phyloP scores from a whole-genome alignment of 2,888 invertebrate species.

The Hypercompe scribonia region DNA sequence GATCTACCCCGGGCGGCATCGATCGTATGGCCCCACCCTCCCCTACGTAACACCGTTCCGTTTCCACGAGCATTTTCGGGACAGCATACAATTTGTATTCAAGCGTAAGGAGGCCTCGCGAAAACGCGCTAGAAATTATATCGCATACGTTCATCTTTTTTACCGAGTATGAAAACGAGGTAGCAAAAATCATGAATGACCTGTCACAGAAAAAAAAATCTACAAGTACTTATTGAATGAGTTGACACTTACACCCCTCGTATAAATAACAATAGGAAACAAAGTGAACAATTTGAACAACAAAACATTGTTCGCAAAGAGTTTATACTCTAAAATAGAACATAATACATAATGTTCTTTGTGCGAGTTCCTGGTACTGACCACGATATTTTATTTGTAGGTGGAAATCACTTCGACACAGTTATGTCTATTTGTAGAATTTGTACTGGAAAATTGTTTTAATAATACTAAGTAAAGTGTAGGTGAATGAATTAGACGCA shows the following conservation, averaged over 20 bases:
- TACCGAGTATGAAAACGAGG: neutral
- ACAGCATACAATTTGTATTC: constrained; percentile 39
- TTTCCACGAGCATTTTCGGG: constrained; percentile 30
- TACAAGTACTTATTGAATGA: constrained; percentile 2
- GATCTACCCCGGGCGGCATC: constrained; percentile 72
- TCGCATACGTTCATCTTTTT: neutral
- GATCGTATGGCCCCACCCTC: constrained; percentile 73
- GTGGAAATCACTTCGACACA: neutral
- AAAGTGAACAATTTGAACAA: constrained; percentile 11
- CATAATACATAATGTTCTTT: constrained; percentile 1
- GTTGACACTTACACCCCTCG: constrained; percentile 17
- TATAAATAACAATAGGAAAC: constrained; percentile 5
- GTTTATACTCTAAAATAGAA: constrained; percentile 4
- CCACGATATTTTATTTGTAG: constrained; percentile 4
- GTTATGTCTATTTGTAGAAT: neutral
- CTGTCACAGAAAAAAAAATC: neutral
- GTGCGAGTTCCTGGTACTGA: neutral
- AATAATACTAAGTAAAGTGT: neutral
- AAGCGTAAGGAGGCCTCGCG: constrained; percentile 17
- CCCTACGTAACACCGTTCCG: constrained; percentile 52
- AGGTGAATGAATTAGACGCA: neutral
- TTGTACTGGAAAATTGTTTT: neutral
- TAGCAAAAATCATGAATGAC: neutral
- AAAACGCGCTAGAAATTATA: constrained; percentile 12
- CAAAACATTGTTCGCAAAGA: neutral